Percentiles rank a stretch among this genome's conserved stretches.
Conservation (phyloP, 2,888 invertebrate genomes). For the Melitaea athalia region DNA sequence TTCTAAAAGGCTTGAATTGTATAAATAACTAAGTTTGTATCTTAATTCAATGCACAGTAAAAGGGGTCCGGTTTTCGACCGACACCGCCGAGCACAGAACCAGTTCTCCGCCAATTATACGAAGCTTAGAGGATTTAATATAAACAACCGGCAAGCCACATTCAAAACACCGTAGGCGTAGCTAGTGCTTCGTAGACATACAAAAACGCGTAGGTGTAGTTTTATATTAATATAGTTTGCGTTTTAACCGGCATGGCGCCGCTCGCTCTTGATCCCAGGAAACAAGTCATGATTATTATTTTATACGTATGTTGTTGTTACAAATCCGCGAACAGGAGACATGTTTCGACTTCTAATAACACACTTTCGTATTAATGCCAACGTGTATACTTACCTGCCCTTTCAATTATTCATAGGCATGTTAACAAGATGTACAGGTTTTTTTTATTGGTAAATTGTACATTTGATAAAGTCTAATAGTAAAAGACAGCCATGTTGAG, state of each 20-base stretch:
- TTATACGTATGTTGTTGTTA: conserved; percentile 35
- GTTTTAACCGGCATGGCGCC: conserved; percentile 32
- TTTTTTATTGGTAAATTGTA: conserved; percentile 1
- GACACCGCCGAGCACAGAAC: conserved; percentile 43
- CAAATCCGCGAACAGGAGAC: conserved; percentile 33
- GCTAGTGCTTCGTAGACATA: conserved; percentile 36
- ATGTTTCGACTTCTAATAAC: conserved; percentile 39
- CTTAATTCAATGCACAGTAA: conserved; percentile 56
- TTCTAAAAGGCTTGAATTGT: conserved; percentile 20
- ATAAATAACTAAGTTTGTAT: conserved; percentile 51
- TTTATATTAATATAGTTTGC: conserved; percentile 37
- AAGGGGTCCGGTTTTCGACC: conserved; percentile 58
- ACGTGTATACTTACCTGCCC: conserved; percentile 34
- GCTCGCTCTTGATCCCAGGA: conserved; percentile 36
- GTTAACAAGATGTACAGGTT: conserved; percentile 26
- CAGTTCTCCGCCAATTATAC: conserved; percentile 57
- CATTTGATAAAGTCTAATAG: conserved; percentile 16
- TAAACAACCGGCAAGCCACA: conserved; percentile 53
- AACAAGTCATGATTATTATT: conserved; percentile 38
- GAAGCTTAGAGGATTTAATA: conserved; percentile 52
- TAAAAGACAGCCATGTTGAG: conserved; percentile 5
- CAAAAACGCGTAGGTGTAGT: conserved; percentile 40
- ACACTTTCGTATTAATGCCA: conserved; percentile 33
- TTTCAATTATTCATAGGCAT: conserved; percentile 42
- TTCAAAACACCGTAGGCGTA: conserved; percentile 46